phyloP scores from a whole-genome alignment of 2,888 invertebrate genomes.

The Idaea aversata region DNA sequence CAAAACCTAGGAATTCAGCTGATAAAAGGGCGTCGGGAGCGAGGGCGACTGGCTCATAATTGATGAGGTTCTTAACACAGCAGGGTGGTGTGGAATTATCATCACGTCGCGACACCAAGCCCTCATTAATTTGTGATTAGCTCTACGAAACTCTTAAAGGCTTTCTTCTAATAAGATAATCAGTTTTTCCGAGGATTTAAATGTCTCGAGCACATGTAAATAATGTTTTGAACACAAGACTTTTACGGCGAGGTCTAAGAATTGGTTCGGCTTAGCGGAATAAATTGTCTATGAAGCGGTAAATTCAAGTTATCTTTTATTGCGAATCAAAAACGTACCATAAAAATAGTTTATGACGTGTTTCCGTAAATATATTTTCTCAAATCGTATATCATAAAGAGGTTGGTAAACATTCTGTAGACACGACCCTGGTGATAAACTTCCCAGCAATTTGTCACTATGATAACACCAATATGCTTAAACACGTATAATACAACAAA shows the following conservation, averaged over 20 bases:
- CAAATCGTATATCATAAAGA: neutral
- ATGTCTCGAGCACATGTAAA: slow-evolving; percentile 50
- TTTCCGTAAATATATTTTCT: neutral
- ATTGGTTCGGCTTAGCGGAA: slow-evolving; percentile 7
- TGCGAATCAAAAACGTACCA: neutral
- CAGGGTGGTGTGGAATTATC: slow-evolving; percentile 73
- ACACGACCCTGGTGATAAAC: neutral
- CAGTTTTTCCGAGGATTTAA: slow-evolving; percentile 64
- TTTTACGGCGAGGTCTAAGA: slow-evolving; percentile 28
- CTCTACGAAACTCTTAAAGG: slow-evolving; percentile 64
- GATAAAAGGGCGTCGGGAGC: slow-evolving; percentile 18
- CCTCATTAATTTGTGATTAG: slow-evolving; percentile 79
- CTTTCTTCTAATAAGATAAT: slow-evolving; percentile 75
- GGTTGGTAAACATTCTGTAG: neutral
- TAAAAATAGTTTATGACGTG: neutral
- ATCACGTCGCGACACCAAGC: slow-evolving; percentile 70
- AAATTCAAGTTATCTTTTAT: neutral
- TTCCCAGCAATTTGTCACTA: neutral
- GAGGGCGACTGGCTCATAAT: slow-evolving; percentile 73
- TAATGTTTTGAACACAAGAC: slow-evolving; percentile 36
- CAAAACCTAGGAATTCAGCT: slow-evolving; percentile 29
- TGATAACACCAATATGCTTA: neutral
- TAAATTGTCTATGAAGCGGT: too few species aligned
- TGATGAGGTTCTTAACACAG: slow-evolving; percentile 79
- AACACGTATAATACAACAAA: slow-evolving; percentile 8